Conservation (phyloP, 2,888 invertebrate species). For the Chrysodeixis includens region DNA sequence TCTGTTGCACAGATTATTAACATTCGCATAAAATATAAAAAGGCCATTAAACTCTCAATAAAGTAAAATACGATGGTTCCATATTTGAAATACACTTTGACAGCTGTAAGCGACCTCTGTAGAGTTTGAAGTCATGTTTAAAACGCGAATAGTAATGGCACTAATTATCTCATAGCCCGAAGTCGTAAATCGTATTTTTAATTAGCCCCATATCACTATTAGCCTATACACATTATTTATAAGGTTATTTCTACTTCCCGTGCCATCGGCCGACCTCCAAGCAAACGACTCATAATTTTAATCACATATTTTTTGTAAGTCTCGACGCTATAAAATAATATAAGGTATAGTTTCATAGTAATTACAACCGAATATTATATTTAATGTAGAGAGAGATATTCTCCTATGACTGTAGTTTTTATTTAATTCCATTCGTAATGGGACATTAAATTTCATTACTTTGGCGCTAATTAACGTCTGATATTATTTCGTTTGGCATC, state of each 20-base stretch:
- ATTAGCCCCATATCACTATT: slow-evolving; percentile 64
- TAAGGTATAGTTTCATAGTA: slow-evolving; percentile 47
- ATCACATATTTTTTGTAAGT: slow-evolving; percentile 55
- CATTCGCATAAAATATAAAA: slow-evolving; percentile 11
- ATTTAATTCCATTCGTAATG: slow-evolving; percentile 53
- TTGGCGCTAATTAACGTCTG: slow-evolving; percentile 53
- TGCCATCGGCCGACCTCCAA: slow-evolving; percentile 72
- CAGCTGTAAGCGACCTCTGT: slow-evolving; percentile 41
- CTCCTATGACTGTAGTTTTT: slow-evolving; percentile 45
- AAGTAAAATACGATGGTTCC: slow-evolving; percentile 18
- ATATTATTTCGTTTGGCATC: slow-evolving; percentile 36
- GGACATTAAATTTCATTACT: slow-evolving; percentile 58
- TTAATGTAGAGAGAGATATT: slow-evolving; percentile 51
- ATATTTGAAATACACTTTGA: slow-evolving; percentile 47
- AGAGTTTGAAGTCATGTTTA: slow-evolving; percentile 30
- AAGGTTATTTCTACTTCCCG: slow-evolving; percentile 70
- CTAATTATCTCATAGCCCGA: slow-evolving; percentile 64
- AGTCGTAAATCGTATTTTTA: slow-evolving; percentile 69
- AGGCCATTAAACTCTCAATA: slow-evolving; percentile 40
- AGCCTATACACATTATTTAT: slow-evolving; percentile 66
- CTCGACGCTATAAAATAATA: slow-evolving; percentile 49
- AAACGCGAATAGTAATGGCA: slow-evolving; percentile 58
- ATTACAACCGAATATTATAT: slow-evolving; percentile 52
- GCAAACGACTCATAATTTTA: slow-evolving; percentile 64
- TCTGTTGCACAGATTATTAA: slow-evolving; percentile 31